phyloP scores from a whole-genome alignment of 2,113 vertebrate genomes.

The Sialia sialis region DNA sequence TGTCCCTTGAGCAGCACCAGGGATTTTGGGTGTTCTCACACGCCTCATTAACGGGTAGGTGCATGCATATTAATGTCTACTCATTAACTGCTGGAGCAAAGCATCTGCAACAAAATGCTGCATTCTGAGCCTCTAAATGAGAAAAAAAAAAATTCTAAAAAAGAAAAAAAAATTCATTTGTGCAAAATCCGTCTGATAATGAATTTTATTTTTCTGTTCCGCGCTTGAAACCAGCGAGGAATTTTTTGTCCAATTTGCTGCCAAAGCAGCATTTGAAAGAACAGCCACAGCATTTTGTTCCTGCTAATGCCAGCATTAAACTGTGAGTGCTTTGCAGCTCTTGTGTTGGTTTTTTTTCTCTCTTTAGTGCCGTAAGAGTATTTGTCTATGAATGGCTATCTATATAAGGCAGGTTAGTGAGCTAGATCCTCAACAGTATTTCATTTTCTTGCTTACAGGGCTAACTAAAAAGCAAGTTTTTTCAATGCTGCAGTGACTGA shows the following conservation, averaged over 20 bases:
- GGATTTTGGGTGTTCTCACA: not conserved
- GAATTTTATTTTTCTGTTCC: constrained; percentile 5
- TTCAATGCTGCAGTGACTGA: constrained; percentile 96
- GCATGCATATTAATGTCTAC: constrained; percentile 57
- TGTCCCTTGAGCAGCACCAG: not conserved
- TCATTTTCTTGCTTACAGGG: constrained; percentile 99
- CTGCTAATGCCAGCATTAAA: constrained; percentile 31
- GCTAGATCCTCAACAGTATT: constrained; percentile 89
- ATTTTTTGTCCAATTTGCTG: not conserved
- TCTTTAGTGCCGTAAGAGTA: constrained; percentile 31
- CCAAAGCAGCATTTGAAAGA: not conserved
- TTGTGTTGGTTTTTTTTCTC: not conserved
- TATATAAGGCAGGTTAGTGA: constrained; percentile 85
- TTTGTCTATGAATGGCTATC: constrained; percentile 69
- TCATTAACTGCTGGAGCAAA: constrained; percentile 55
- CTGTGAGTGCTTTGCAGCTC: constrained; percentile 55
- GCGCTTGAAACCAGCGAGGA: not conserved
- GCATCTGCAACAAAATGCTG: constrained; percentile 15
- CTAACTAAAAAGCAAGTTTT: constrained; percentile 98
- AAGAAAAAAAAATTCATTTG: not conserved
- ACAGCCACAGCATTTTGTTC: constrained; percentile 39
- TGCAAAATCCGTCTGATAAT: not conserved
- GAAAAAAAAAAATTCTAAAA: not conserved
- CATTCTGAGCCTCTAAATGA: not conserved
- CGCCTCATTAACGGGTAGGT: constrained; percentile 41